Evolutionary conservation across 2,888 invertebrate species (phyloP).

Genomic region (Rosalia funebris): DNA sequence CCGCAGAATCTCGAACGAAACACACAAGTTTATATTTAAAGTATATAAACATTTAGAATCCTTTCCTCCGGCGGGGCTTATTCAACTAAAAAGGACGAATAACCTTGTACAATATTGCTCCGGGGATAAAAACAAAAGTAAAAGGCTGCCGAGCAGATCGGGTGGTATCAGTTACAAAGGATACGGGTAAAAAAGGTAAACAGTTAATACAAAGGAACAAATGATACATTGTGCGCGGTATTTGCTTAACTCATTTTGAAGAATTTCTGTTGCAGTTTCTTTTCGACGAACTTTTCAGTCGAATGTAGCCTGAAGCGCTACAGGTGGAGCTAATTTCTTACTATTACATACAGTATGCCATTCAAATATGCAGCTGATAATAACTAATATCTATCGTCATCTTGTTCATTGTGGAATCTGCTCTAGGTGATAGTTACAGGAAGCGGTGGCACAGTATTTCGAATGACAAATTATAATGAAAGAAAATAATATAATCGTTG

Average conservation of each 20-base stretch:
- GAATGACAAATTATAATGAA: too few relatives aligned
- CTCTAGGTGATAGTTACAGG: too few relatives aligned
- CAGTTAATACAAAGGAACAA: conserved; percentile 16
- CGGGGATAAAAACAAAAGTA: conserved; percentile 24
- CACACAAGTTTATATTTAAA: conserved; percentile 17
- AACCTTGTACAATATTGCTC: conserved; percentile 3
- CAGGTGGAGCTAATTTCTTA: conserved; percentile 36
- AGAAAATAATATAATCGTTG: too few relatives aligned
- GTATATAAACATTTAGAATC: conserved; percentile 17
- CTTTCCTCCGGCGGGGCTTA: conserved; percentile 16
- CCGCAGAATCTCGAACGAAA: conserved; percentile 8
- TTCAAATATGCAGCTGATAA: neutral
- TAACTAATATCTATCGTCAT: too few relatives aligned
- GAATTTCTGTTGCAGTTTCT: conserved; percentile 22
- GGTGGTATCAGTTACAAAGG: conserved; percentile 17
- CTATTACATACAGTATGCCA: too few relatives aligned
- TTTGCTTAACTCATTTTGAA: conserved; percentile 22
- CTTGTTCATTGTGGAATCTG: too few relatives aligned
- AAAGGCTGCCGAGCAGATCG: conserved; percentile 9
- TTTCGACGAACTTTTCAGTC: conserved; percentile 12
- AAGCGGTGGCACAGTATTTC: too few relatives aligned
- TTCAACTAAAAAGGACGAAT: conserved; percentile 6
- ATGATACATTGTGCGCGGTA: conserved; percentile 18
- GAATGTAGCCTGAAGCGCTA: conserved; percentile 44
- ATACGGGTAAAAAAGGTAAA: conserved; percentile 19